Conservation (phyloP, 2,888 invertebrate species). For the Troides aeacus region DNA sequence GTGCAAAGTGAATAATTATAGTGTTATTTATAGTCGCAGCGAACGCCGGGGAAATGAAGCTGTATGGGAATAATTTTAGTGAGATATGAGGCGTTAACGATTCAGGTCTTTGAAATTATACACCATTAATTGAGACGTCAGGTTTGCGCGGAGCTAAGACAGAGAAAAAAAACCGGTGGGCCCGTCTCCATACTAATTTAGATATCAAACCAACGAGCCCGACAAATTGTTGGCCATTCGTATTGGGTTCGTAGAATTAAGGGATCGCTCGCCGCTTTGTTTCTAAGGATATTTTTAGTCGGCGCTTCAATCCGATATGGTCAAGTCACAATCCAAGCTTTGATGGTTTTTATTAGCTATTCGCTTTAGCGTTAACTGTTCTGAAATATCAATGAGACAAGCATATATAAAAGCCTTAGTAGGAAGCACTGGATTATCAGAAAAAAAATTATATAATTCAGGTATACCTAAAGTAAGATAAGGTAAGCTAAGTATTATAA, state of each 20-base stretch:
- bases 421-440: too few relatives aligned
- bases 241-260: constrained; percentile 65
- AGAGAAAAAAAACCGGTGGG: constrained; percentile 46
- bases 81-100: constrained; percentile 59
- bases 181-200: constrained; percentile 75
- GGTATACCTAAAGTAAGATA: too few relatives aligned
- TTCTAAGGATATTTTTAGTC: constrained; percentile 41
- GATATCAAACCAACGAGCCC: constrained; percentile 71
- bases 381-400: too few relatives aligned
- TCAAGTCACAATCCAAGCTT: constrained; percentile 42
- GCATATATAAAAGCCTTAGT: too few relatives aligned
- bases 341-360: background rate
- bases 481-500: too few relatives aligned
- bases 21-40: constrained; percentile 1
- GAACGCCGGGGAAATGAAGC: constrained; percentile 11
- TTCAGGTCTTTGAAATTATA: constrained; percentile 71
- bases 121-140: constrained; percentile 74
- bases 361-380: too few relatives aligned
- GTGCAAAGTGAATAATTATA: background rate
- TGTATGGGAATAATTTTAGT: constrained; percentile 39
- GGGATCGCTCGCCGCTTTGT: constrained; percentile 46
- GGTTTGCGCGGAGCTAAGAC: constrained; percentile 50
- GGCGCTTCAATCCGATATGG: constrained; percentile 46
- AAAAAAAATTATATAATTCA: too few relatives aligned
- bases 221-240: constrained; percentile 71